Conservation (phyloP, 2,113 vertebrate species). For the Atrichornis clamosus region DNA sequence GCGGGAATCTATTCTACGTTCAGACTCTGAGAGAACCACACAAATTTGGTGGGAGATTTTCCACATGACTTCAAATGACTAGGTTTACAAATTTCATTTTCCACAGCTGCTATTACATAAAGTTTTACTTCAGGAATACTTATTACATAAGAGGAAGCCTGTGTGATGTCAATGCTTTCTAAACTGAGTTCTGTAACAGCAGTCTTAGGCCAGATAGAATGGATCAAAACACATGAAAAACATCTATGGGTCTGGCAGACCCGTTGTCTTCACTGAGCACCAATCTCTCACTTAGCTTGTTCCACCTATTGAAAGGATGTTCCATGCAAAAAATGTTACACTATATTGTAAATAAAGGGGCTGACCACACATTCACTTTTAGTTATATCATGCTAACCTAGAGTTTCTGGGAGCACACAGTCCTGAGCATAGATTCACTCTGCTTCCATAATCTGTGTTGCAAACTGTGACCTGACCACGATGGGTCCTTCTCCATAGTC, state of each 20-base stretch:
- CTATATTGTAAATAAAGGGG: not conserved
- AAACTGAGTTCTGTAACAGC: not conserved
- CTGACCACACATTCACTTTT: not conserved
- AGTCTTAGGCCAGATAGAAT: not conserved
- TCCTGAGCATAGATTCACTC: not conserved
- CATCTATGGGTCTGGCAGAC: not conserved
- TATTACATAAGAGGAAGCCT: not conserved
- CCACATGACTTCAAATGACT: not conserved
- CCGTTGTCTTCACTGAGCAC: not conserved
- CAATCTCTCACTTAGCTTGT: not conserved
- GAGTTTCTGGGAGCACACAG: not conserved
- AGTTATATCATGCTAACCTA: not conserved
- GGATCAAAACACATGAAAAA: not conserved
- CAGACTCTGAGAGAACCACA: not conserved
- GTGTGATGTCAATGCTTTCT: not conserved
- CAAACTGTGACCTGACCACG: not conserved
- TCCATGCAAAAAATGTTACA: not conserved
- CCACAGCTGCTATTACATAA: rapidly evolving
- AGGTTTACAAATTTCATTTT: not conserved
- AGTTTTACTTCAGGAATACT: not conserved
- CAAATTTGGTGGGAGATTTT: not conserved
- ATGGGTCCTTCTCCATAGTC: not conserved
- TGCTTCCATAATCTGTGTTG: not conserved
- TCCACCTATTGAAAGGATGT: not conserved
- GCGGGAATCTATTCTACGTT: not conserved